Base-by-base conservation (phyloP, 2,113 vertebrate genomes). In the Choloepus hoffmanni region DNA sequence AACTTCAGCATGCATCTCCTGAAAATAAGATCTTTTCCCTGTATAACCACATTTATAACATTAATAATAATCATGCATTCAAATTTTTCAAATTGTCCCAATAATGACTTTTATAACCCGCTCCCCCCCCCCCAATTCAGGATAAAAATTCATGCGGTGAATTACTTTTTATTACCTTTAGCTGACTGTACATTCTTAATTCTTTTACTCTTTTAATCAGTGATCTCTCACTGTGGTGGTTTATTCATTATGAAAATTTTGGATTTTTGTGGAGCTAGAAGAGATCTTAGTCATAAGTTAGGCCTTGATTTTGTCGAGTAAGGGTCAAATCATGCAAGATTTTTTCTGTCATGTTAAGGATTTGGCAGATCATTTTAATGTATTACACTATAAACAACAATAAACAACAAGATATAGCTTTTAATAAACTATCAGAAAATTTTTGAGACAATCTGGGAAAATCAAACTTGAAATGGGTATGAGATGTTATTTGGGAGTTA, bases 311-410 rank as follows among this genome's bases (percentile, higher is more conserved):
- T 93, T 23, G 68, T 7, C 65, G 26, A 68, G 7, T 70, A 88
- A 89, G 60, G 24, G n/a, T 12, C 48, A 82, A 84, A 72, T 73
- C 23, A 79, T 96, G 62, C 28, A 85, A 87, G 45, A 70, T 79
- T 91, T 88, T 92, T 7, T 86, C 33, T 92, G 43, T 83, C 3
- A 33, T 30, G 1, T 87, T 90, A 87, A 68, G 19, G 40, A 72
- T 92, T 95, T 94, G 48, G 30, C 7, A 78, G 50, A 90, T 73
- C 74, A 81, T 94, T 96, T 96, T 73, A 89, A 72, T 78, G 4
- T 90, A 48, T 85, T 30, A 68, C 19, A 73, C 36, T 36, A 36
- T 36, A 36, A 36, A 36, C 36, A 36, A 7, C 70, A 86, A 86
- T 74, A 21, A 91, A 78, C 50, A 89, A 90, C 90, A 81, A 88